Conservation (phyloP, 1,140 invertebrate genomes). For the Drosophila nigromelanica region DNA sequence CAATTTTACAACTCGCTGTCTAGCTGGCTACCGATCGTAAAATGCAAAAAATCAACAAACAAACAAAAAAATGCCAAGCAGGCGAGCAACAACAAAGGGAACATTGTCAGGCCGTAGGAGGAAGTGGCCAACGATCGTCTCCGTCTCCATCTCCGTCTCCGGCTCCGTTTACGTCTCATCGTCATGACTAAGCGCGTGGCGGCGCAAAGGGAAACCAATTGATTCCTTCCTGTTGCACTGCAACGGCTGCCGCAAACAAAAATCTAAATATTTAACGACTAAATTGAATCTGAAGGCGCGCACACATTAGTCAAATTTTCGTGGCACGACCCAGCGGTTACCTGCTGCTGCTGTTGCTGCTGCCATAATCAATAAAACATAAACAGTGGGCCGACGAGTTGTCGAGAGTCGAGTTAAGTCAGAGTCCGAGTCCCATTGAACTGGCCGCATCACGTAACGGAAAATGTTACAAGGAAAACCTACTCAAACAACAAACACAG, state of each 20-base stretch:
- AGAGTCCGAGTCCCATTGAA: constrained; percentile 44
- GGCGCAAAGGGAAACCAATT: constrained; percentile 69
- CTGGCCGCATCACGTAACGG: constrained; percentile 70
- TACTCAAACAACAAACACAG: constrained; percentile 38
- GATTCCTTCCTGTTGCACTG: constrained; percentile 73
- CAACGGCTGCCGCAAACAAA: constrained; percentile 49
- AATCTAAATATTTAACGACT: constrained; percentile 81
- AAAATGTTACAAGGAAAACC: constrained; percentile 66
- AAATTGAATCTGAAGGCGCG: constrained; percentile 77
- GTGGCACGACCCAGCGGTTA: constrained; percentile 45
- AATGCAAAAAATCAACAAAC: constrained; percentile 47
- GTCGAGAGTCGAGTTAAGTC: constrained; percentile 9
- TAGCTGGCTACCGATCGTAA: constrained; percentile 48
- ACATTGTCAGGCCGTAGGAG: constrained; percentile 50
- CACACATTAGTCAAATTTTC: constrained; percentile 75
- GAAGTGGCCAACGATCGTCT: constrained; percentile 48
- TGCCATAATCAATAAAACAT: constrained; percentile 77
- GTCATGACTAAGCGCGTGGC: constrained; percentile 22
- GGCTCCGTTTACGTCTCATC: background rate
- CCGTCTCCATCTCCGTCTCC: background rate
- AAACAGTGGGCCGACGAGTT: constrained; percentile 65
- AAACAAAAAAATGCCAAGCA: constrained; percentile 42
- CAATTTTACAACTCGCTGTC: constrained; percentile 36
- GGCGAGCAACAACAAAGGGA: constrained; percentile 61
- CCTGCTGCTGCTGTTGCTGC: constrained; percentile 70